Base-by-base conservation (phyloP, 2,888 invertebrate genomes). In the Cheilosia grossa region DNA sequence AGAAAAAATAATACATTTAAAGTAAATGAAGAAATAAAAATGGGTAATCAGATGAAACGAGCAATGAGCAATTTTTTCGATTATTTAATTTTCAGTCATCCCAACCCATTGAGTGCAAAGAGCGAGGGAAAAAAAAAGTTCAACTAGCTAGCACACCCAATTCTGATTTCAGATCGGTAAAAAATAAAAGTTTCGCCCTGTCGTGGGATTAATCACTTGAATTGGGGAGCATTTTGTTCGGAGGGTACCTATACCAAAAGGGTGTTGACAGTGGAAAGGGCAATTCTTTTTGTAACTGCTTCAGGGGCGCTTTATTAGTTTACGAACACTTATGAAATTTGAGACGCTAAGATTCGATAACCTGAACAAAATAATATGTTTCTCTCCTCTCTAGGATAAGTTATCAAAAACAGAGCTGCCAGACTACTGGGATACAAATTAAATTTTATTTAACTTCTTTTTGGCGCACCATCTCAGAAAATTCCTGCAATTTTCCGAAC, bases 31-130 rank as follows among this genome's bases (percentile, higher is more conserved):
- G 73, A 72, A 73, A 66, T 79, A 72, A 79, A n/a, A 70, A 63
- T 59, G 72, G 64, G 66, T 66, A 79, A 79, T 79, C 79, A 66
- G 66, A 66, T 66, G 72, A 64, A 79, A 73, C 66, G 58, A 58
- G 58, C 37, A 37, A 33, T 15, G 69, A 69, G 54, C 47, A 59
- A 59, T 61, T 47, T 67, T 61, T 49, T 53, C 9, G 21, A 24
- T n/a, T 7, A 66, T 49, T 66, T n/a, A 59, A 24, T 6, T 42
- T 42, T 17, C 21, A 59, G 58, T 70, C 17, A 42, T 24, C 44
- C n/a, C 7, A 70, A 17, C 15, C 49, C 27, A 59, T 58, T 59
- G 37, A 51, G 24, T 59, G 49, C 54, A 30, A 7, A 61, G 27
- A 33, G 13, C 33, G 19, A 19, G 47, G 27, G 1, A 21, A 49